Base-by-base conservation (phyloP, 2,888 invertebrate species). In the Agapostemon virescens region DNA sequence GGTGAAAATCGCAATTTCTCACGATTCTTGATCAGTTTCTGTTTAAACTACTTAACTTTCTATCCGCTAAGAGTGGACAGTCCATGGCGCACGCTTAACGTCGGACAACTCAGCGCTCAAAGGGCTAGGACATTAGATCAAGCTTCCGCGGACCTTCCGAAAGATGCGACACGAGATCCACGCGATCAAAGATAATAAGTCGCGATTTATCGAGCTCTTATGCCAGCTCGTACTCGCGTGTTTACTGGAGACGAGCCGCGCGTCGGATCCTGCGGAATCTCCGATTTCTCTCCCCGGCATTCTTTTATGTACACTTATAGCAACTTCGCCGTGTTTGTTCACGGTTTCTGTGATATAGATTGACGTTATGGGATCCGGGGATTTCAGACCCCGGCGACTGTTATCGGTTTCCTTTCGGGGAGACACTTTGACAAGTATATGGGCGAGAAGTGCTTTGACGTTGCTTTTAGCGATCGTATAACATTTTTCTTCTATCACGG, bases 351-450 rank as follows among this genome's bases (percentile, higher is more conserved):
- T 67, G 63, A 79, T 79, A 63, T 61, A 79, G 79, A 79, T 72
- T 72, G 79, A 79, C 79, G 79, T 79, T 79, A 79, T 79, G 79
- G 79, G 79, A 79, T 79, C 61, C 67, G 33, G 79, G 79, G 79
- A 79, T 72, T 72, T 67, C 55, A 79, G 79, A 49, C 42, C 58
- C 45, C 79, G 20, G 61, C 67, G 79, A 68, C 79, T 79, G 79
- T 79, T 79, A 72, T 79, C 72, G 79, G 79, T 72, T 79, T 72
- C 72, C 79, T 79, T 78, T 68, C 72, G 61, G 67, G 20, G 42
- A 42, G 71, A 63, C 72, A 55, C 67, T 61, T 49, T 36, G 69
- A 33, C 45, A 42, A 52, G 69, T 30, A 40, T 49, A 49, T 15
- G 20, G 26, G 52, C 33, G 23, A 40, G 45, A 55, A 30, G 49